Percentiles rank a stretch among this genome's conserved stretches.
These are phyloP conservation scores for Stigmatopora argus DNA, from an alignment of 2,113 vertebrate species.

Conservation along the genomic window DNA sequence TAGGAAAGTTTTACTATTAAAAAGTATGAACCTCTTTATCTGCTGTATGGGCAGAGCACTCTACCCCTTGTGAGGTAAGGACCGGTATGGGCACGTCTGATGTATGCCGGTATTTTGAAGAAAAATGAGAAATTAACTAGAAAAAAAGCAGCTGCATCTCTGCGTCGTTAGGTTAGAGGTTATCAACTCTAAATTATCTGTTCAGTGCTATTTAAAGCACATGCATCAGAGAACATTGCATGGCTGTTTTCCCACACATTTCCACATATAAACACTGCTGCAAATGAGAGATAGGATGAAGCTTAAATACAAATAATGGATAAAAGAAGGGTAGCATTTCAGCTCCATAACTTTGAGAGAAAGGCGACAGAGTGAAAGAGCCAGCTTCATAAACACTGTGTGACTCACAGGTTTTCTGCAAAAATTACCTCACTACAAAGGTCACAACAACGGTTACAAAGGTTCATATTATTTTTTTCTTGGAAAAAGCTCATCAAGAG, in stretches of 20 bases:
- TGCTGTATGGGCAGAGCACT: neutral
- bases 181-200: neutral
- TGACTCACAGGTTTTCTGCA: constrained; percentile 48
- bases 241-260: neutral
- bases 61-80: neutral
- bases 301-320: constrained; percentile 1
- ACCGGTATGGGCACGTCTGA: neutral
- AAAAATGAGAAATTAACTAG: too few species aligned
- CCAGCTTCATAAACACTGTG: constrained; percentile 38
- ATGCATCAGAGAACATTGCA: neutral
- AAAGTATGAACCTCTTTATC: neutral
- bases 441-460: constrained; percentile 41
- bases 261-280: neutral
- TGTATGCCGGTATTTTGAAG: too few species aligned
- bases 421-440: constrained; percentile 51
- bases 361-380: constrained; percentile 31
- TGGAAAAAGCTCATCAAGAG: constrained; percentile 39
- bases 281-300: constrained; percentile 9
- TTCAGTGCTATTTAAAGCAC: neutral
- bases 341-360: constrained; percentile 29
- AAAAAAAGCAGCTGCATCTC: too few species aligned
- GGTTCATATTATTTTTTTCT: constrained; percentile 46
- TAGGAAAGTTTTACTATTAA: too few species aligned
- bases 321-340: constrained; percentile 26
- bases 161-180: too few species aligned